Evolutionary conservation across 1,140 invertebrate genomes (phyloP), one percentile per base, ranked within the genome.

Genomic region (Aphelinus certus): DNA sequence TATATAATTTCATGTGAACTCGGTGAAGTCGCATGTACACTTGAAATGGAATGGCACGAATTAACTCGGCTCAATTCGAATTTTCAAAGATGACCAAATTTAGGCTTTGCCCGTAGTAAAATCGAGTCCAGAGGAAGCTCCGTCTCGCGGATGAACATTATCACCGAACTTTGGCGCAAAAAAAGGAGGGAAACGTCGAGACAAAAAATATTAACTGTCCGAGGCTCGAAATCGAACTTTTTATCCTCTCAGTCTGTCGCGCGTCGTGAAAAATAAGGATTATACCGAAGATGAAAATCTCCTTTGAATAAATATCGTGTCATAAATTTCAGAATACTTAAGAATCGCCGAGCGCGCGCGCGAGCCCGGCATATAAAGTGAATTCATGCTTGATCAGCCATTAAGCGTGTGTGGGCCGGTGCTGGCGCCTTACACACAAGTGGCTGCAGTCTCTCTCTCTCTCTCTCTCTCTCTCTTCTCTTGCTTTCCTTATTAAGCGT

Each of bases 321-420:
- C 66, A 75, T 75, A 75, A 75, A 75, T 75, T 75, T 56, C 26
- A 49, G 49, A 63, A 70, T 75, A 58, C 73, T 69, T 63, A 69
- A 63, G 53, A 75, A 46, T 75, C 46, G 66, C 61, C 46, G 26
- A 26, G 26, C 26, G 26, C 26, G 26, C 26, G 26, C 26, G 26
- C 26, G 26, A 26, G 26, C 26, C 26, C 26, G 61, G 66, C 53
- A 5, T 63, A 68, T 74, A 74, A 74, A 74, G 66, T 69, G 60
- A 70, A 75, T 75, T 75, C 73, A 70, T 75, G 57, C 45, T 64
- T 75, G 73, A 75, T 75, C 73, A 69, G 73, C 58, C 26, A 64
- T 63, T 75, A 69, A 64, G 73, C 60, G 51, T 64, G 73, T 75
- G 73, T 75, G 73, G 60, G 66, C 73, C 42, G 66, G 5, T 46